Base-by-base conservation (phyloP, 2,113 vertebrate genomes). In the Falco punctatus region DNA sequence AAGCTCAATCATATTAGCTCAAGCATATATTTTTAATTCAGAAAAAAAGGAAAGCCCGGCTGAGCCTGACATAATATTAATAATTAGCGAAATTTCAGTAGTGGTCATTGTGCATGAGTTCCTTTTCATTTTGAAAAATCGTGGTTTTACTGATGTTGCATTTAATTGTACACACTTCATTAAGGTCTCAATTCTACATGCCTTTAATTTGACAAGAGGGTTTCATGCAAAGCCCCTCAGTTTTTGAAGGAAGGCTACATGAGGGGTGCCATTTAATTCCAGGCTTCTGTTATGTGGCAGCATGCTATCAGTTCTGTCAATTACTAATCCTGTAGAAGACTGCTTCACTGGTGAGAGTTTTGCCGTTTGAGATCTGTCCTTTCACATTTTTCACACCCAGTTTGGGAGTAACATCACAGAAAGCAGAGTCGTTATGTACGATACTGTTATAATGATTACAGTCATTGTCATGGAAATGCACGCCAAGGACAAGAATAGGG, bases 391-490 rank as follows among this genome's bases (percentile, higher is more conserved):
- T 97, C 94, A 92, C 48, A 90, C 55, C 19, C 66, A 85, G 6
- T 95, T 96, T 91, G 54, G 51, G 55, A 87, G 57, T 80, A 85
- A 65, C 57, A 90, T 93, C 90, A 95, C 46, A 87, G 92, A 92
- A 75, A 93, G 24, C n/a, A 64, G 69, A 92, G 46, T 84, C 72
- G 84, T 94, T 92, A 78, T 44, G 57, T 90, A 70, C 61, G 72
- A 40, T 42, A 19, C 17, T 71, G 79, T 79, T 94, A 72, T 6
- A 90, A 86, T 67, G 54, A 82, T 94, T 86, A 35, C 38, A 69
- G 44, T 75, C 70, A 94, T 94, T 93, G 81, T 90, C 48, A 88
- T 78, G 69, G 82, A 94, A 94, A 93, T 94, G 30, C 10, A 38
- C 23, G 6, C 21, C 32, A 48, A 92, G 69, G 38, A 78, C 51